Evolutionary conservation across 1,140 invertebrate species (phyloP).

Genomic region (Pararge aegeria): DNA sequence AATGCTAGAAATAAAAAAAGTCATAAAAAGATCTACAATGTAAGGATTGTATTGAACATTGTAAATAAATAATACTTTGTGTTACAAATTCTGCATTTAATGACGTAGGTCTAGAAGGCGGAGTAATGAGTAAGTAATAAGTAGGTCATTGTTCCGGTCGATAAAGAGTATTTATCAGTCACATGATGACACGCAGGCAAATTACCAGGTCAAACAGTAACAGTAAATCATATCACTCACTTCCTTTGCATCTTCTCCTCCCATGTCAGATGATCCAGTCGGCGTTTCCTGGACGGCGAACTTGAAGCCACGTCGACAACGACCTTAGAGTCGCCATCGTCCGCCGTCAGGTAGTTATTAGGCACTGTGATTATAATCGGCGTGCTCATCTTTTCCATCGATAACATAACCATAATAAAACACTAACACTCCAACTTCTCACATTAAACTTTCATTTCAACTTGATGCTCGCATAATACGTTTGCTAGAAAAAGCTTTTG

Average conservation of each 20-base stretch:
- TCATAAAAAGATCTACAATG: too few relatives aligned
- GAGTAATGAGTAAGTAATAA: too few relatives aligned
- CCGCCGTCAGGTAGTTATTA: slow-evolving; percentile 79
- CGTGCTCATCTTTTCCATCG: slow-evolving; percentile 65
- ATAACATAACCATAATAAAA: slow-evolving; percentile 24
- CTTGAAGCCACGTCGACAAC: slow-evolving; percentile 66
- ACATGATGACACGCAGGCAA: slow-evolving; percentile 4
- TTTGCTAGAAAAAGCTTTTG: slow-evolving; percentile 53
- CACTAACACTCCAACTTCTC: slow-evolving; percentile 45
- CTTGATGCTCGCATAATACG: slow-evolving; percentile 34
- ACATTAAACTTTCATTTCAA: slow-evolving; percentile 25
- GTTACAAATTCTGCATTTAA: too few relatives aligned
- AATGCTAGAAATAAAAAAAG: too few relatives aligned
- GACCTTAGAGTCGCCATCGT: slow-evolving; percentile 74
- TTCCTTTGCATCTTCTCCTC: slow-evolving; percentile 92
- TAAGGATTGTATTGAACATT: too few relatives aligned
- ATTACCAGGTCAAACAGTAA: background rate
- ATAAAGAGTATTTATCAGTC: background rate
- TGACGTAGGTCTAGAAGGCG: too few relatives aligned
- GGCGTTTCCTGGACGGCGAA: slow-evolving; percentile 82
- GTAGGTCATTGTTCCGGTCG: background rate
- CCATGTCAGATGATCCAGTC: slow-evolving; percentile 89
- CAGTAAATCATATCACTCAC: slow-evolving; percentile 79
- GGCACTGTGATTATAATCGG: slow-evolving; percentile 79
- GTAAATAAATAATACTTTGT: too few relatives aligned